Conservation (phyloP, 2,888 invertebrate species). For the Antheraea assamensis region DNA sequence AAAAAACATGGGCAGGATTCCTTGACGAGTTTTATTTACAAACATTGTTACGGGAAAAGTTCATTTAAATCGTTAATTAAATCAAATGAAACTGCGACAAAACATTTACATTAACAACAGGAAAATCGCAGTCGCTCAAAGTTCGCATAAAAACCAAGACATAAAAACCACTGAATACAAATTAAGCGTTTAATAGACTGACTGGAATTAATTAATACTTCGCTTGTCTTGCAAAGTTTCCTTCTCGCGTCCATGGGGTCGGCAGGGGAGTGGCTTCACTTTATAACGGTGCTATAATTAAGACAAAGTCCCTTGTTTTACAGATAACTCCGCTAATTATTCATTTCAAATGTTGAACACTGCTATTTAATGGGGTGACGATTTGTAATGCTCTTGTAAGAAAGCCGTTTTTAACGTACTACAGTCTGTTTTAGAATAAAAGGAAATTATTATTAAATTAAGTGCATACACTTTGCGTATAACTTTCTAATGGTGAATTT, state of each 20-base stretch:
- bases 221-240: constrained; percentile 68
- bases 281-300: constrained; percentile 78
- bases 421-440: constrained; percentile 4
- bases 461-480: no score
- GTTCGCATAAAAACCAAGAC: constrained; percentile 50
- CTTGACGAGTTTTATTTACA: constrained; percentile 81
- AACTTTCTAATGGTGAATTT: neutral
- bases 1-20: constrained; percentile 66
- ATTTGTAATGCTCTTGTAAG: constrained; percentile 59
- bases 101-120: constrained; percentile 71
- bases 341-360: constrained; percentile 65
- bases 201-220: constrained; percentile 77
- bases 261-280: constrained; percentile 57
- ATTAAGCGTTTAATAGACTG: constrained; percentile 76
- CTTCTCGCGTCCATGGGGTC: constrained; percentile 65
- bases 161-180: constrained; percentile 64
- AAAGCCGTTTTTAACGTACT: constrained; percentile 17
- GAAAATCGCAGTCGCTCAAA: constrained; percentile 65
- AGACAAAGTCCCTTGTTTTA: constrained; percentile 73
- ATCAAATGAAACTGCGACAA: constrained; percentile 80
- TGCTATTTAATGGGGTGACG: constrained; percentile 68
- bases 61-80: constrained; percentile 81
- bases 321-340: constrained; percentile 71
- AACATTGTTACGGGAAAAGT: constrained; percentile 76
- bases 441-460: neutral